Conservation (phyloP, 2,113 vertebrate species). For the Odontophorus gujanensis region DNA sequence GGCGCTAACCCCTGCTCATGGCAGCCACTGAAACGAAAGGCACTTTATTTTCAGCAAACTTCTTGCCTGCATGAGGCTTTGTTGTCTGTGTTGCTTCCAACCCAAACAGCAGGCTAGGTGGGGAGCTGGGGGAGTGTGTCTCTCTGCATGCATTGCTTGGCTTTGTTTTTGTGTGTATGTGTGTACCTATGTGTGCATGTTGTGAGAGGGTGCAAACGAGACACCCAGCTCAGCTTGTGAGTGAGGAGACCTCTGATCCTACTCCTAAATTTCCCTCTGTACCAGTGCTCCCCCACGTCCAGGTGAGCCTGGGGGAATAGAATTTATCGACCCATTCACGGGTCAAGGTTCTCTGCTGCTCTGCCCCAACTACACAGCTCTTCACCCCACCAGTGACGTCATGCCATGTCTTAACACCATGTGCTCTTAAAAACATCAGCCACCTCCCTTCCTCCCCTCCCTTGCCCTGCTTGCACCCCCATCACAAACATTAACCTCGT, state of each 20-base stretch:
- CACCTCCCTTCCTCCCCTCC: conserved; percentile 29
- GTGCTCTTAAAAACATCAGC: conserved; percentile 44
- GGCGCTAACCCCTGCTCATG: conserved; percentile 38
- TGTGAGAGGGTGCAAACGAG: conserved; percentile 24
- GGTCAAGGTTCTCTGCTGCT: neutral
- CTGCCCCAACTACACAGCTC: conserved; percentile 15
- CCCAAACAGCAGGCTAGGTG: neutral
- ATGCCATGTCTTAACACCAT: conserved; percentile 55
- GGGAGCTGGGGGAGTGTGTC: neutral
- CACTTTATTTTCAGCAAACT: conserved; percentile 2
- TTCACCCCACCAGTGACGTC: conserved; percentile 62
- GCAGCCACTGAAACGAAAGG: conserved; percentile 40
- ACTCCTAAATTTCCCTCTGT: conserved; percentile 2
- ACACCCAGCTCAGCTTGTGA: neutral
- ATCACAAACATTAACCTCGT: conserved; percentile 41
- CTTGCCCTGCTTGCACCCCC: neutral
- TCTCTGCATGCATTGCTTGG: conserved; percentile 42
- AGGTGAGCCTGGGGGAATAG: neutral
- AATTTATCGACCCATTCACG: neutral
- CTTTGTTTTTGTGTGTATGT: conserved; percentile 17
- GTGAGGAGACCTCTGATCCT: neutral
- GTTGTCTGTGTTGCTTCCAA: conserved; percentile 36
- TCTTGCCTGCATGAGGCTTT: conserved; percentile 37
- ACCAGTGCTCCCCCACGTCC: neutral
- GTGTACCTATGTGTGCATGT: neutral